Conservation (phyloP, 2,888 invertebrate genomes). For the Ormyrus nitidulus region DNA sequence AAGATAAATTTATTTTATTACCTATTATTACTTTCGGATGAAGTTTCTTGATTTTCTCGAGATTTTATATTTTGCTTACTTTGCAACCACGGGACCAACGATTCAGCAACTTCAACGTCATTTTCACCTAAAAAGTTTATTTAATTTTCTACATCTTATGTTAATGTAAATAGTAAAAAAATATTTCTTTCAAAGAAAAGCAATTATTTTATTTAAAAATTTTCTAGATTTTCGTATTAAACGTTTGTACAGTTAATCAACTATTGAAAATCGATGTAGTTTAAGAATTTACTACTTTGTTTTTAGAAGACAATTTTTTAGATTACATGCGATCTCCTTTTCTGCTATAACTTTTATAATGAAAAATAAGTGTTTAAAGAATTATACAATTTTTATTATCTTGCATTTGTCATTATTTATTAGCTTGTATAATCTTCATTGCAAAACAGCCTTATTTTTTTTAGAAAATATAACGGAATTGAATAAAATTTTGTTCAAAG, state of each 20-base stretch:
- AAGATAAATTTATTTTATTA: slow-evolving; percentile 52
- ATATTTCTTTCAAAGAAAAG: slow-evolving; percentile 13
- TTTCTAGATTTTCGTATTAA: background rate
- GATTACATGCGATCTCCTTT: too few relatives aligned
- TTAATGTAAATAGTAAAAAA: slow-evolving; percentile 25
- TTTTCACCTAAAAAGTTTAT: slow-evolving; percentile 78
- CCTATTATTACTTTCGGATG: slow-evolving; percentile 62
- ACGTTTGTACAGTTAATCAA: too few relatives aligned
- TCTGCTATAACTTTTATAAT: too few relatives aligned
- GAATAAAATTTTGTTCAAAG: too few relatives aligned
- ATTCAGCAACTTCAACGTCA: slow-evolving; percentile 82
- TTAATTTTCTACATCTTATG: too few relatives aligned
- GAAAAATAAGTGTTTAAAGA: too few relatives aligned
- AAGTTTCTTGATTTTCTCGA: slow-evolving; percentile 61
- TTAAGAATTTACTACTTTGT: too few relatives aligned
- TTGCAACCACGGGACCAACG: slow-evolving; percentile 70
- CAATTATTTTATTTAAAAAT: background rate
- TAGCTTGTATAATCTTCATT: too few relatives aligned
- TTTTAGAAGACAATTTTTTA: too few relatives aligned
- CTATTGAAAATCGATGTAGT: too few relatives aligned
- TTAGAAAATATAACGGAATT: too few relatives aligned
- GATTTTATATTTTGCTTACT: slow-evolving; percentile 65
- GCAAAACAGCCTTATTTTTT: too few relatives aligned
- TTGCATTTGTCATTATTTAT: background rate
- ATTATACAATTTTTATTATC: background rate